Conservation (phyloP, 2,797 vertebrate genomes). For the Rhadinocentrus ornatus region DNA sequence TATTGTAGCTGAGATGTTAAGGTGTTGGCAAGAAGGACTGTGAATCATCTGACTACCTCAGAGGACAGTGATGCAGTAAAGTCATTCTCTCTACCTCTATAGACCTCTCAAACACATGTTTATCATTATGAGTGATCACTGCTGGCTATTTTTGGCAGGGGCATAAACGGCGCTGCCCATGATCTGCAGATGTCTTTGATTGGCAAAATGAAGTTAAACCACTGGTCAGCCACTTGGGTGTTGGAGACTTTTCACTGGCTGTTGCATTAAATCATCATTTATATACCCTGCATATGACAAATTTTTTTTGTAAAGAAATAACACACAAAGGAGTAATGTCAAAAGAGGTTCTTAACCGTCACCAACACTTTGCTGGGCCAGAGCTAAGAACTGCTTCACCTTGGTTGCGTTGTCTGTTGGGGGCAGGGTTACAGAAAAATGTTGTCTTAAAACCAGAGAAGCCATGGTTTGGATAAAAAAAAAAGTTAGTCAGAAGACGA, state of each 20-base stretch:
- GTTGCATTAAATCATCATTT: background rate
- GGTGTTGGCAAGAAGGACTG: constrained; percentile 27
- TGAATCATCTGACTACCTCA: constrained; percentile 44
- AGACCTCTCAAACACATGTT: background rate
- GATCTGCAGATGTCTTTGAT: background rate
- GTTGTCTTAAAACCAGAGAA: too few species aligned
- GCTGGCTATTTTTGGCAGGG: background rate
- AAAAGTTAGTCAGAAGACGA: too few species aligned
- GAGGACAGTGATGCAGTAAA: constrained; percentile 29
- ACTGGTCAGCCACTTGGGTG: background rate
- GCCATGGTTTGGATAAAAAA: too few species aligned
- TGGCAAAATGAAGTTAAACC: background rate
- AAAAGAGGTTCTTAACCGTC: too few species aligned
- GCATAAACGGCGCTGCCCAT: background rate
- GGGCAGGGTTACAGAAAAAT: too few species aligned
- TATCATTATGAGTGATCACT: background rate
- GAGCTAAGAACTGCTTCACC: too few species aligned
- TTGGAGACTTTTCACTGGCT: background rate
- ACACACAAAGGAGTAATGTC: too few species aligned
- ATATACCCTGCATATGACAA: background rate
- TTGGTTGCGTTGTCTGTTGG: too few species aligned
- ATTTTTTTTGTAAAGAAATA: background rate
- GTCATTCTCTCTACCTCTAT: constrained; percentile 1
- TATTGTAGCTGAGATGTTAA: constrained; percentile 35
- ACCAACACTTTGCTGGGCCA: too few species aligned